Evolutionary conservation across 1,140 invertebrate genomes (phyloP), one percentile per base, ranked within the genome.

Genomic region (Aleiodes sp.): DNA sequence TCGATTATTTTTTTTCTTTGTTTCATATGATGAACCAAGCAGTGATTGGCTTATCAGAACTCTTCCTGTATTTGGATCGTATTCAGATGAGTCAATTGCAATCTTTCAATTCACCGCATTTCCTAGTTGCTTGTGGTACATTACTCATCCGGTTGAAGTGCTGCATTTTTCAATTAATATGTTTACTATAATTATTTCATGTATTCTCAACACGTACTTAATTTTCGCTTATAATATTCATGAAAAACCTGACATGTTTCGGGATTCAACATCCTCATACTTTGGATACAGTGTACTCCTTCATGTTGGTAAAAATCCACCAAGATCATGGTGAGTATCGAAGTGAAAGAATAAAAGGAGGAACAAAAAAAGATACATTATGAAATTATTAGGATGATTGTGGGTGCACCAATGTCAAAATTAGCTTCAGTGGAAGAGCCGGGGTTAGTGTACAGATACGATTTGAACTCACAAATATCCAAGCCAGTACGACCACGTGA

Each of bases 341-440:
- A 52, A 24, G 4, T 24, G 26, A 21, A 43, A 4, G 2, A 43
- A 43, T 43, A 43, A 3, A 43, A 43, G 19, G 14, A 10, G n/a
- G 12, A 43, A 1, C 37, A 21, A 33, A 28, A 60, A 60, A 31
- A 4, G 28, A 14, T 10, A 7, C 7, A 16, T 21, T 65, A 14
- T 29, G 16, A 26, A 21, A 57, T 33, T 1, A 37, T 33, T 61
- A 80, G 79, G 75, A 59, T 80, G 61, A 59, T 80, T 24, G 56
- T 82, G 31, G 80, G 81, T 24, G 81, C 80, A 35, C 81, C 81
- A 2, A 75, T 70, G 43, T 75, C 71, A 10, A 82, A 81, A 71
- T 67, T 69, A 74, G 68, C 75, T 16, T 43, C 2, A 14, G 0
- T 26, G 4, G 14, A 28, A 12, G 78, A 83, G 63, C 80, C 78